phyloP scores from a whole-genome alignment of 2,888 invertebrate genomes.

The Nesidiocoris tenuis region DNA sequence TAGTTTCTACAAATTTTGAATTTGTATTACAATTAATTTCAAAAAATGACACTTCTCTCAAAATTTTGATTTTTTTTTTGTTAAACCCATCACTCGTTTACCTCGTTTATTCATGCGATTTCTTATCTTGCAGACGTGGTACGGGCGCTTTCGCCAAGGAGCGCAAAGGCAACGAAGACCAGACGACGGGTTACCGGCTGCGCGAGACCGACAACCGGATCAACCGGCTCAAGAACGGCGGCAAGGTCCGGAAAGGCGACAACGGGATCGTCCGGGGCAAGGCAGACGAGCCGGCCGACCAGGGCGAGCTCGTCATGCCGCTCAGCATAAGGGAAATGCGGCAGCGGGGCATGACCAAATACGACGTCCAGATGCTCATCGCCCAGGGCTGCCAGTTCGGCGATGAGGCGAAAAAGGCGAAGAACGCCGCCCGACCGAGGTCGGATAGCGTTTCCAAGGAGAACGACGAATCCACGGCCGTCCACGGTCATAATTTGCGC shows the following conservation, averaged over 20 bases:
- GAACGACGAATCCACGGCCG: conserved; percentile 31
- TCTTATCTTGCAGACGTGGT: conserved; percentile 61
- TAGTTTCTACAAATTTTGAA: too few relatives aligned
- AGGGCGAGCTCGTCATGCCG: conserved; percentile 61
- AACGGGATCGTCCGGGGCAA: conserved; percentile 76
- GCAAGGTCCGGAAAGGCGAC: conserved; percentile 4
- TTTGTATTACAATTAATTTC: too few relatives aligned
- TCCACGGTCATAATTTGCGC: conserved; percentile 44
- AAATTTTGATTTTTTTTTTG: too few relatives aligned
- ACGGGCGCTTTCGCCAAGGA: conserved; percentile 84
- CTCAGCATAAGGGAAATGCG: conserved; percentile 80
- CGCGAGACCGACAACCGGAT: conserved; percentile 93
- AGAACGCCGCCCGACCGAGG: conserved; percentile 38
- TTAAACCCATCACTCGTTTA: too few relatives aligned
- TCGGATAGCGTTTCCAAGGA: conserved; percentile 37
- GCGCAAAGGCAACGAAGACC: conserved; percentile 60
- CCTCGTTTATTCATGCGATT: too few relatives aligned
- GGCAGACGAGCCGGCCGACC: conserved; percentile 16
- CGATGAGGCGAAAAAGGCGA: conserved; percentile 57
- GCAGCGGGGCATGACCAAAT: conserved; percentile 81
- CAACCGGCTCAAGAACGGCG: conserved; percentile 72
- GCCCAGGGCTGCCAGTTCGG: conserved; percentile 75
- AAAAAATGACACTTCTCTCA: too few relatives aligned
- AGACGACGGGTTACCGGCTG: conserved; percentile 77
- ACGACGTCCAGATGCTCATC: conserved; percentile 82